Evolutionary conservation across 2,113 vertebrate genomes (phyloP), one percentile per base, ranked within the genome.

Genomic region (Rutilus rutilus): DNA sequence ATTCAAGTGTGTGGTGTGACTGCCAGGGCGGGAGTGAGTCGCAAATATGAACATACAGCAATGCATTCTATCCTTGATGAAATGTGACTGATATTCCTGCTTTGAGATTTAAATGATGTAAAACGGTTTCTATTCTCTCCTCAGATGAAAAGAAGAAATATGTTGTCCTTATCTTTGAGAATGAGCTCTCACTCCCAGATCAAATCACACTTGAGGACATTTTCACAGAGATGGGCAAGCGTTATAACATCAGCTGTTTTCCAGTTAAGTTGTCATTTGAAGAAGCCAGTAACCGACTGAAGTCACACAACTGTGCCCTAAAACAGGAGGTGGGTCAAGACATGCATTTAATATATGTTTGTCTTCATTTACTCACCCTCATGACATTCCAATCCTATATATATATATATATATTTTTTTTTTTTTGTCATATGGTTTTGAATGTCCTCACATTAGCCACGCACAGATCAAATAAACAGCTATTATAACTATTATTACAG

Each of bases 151-250:
- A 94, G 87, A 95, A 96, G 82, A 95, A 96, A 21, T 96, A 95
- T 69, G 95, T 97, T 12, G 94, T 96, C 88, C 87, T 97, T 85
- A 96, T 97, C 90, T 96, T 97, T 94, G 95, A 96, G 91, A 95
- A 92, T 82, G 92, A 92, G 50, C 94, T 95, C 57, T 93, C 94
- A 90, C 73, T 90, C 89, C 92, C 92, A 73, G 93, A 93, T 90
- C 93, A 94, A 87, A 83, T 90, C 47, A 42, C 92, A 78, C 95
- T 97, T 91, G 95, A 96, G 92, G 95, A 93, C 90, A 96, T 97
- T 74, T 94, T 96, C 78, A 89, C 84, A 59, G 94, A 94, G 33
- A 96, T 97, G 89, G 95, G 96, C 88, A 91, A 91, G 88, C 93
- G 89, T 79, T 95, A 96, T 91, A 93, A 93, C 33, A 91, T 95